A percentile compares a stretch with the other conserved stretches of the same genome.
These are phyloP conservation scores for Tetrapedia diversipes DNA, from an alignment of 2,888 invertebrate genomes.

Conservation along the genomic window DNA sequence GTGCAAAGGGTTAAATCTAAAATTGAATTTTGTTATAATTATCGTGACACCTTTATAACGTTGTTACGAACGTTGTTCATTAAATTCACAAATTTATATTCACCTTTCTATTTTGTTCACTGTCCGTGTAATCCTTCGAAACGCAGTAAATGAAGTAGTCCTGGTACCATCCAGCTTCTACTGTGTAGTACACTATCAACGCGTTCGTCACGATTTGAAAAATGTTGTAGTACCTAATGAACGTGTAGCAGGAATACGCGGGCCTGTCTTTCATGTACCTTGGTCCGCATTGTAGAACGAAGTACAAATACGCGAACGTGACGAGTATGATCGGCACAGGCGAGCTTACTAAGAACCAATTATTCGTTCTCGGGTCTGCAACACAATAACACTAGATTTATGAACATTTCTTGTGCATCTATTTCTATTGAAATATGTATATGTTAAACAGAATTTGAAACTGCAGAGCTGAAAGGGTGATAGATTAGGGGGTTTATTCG, in stretches of 20 bases:
- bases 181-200: slow-evolving; percentile 86
- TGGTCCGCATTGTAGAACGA: slow-evolving; percentile 86
- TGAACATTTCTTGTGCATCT: too few relatives aligned
- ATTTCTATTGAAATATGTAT: too few relatives aligned
- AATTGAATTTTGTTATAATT: too few relatives aligned
- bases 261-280: slow-evolving; percentile 88
- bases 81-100: too few relatives aligned
- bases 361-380: slow-evolving; percentile 1
- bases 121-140: background rate
- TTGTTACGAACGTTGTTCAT: too few relatives aligned
- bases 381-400: too few relatives aligned
- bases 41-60: too few relatives aligned
- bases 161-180: slow-evolving; percentile 51
- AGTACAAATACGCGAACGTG: slow-evolving; percentile 84
- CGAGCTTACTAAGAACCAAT: slow-evolving; percentile 82
- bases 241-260: slow-evolving; percentile 86
- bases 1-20: too few relatives aligned
- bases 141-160: background rate
- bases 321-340: slow-evolving; percentile 84
- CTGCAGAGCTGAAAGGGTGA: too few relatives aligned
- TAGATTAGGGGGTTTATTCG: too few relatives aligned
- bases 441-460: too few relatives aligned
- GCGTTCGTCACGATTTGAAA: slow-evolving; percentile 85
- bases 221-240: slow-evolving; percentile 91
- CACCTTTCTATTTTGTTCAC: slow-evolving; percentile 1